Evolutionary conservation across 92 coral and sea anemone species (phyloP).

Genomic region (Palythoa heliodiscus): DNA sequence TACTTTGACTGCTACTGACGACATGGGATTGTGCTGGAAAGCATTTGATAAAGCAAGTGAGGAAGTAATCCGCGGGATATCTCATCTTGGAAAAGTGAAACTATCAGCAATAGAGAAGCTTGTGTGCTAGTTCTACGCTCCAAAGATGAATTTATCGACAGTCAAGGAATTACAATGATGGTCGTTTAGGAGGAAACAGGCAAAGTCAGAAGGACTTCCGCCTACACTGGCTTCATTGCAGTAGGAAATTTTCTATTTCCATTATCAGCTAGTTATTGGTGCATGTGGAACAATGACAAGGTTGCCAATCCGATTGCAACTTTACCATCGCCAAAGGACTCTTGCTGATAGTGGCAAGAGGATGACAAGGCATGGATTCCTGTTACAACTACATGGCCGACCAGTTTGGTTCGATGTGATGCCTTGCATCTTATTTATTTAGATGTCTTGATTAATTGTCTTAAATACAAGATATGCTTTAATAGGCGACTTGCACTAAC

Average conservation of each 20-base stretch:
- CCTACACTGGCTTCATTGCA: background rate
- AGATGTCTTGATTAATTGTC: too few species aligned
- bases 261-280: background rate
- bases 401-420: too few species aligned
- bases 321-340: background rate
- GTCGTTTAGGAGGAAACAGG: background rate
- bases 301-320: background rate
- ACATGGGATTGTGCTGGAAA: slow-evolving; percentile 2
- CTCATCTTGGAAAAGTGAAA: background rate
- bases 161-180: background rate
- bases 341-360: background rate
- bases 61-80: background rate
- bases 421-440: too few species aligned
- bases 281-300: background rate
- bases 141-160: background rate
- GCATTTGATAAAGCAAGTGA: background rate
- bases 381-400: background rate
- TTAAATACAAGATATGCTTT: too few species aligned
- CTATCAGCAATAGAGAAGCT: background rate
- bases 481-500: too few species aligned
- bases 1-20: slow-evolving; percentile 24
- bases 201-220: background rate
- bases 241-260: background rate
- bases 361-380: slow-evolving; percentile 47
- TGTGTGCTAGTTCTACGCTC: background rate